Evolutionary conservation across 2,113 vertebrate genomes (phyloP).

Genomic region (Gorsachius goisagi): DNA sequence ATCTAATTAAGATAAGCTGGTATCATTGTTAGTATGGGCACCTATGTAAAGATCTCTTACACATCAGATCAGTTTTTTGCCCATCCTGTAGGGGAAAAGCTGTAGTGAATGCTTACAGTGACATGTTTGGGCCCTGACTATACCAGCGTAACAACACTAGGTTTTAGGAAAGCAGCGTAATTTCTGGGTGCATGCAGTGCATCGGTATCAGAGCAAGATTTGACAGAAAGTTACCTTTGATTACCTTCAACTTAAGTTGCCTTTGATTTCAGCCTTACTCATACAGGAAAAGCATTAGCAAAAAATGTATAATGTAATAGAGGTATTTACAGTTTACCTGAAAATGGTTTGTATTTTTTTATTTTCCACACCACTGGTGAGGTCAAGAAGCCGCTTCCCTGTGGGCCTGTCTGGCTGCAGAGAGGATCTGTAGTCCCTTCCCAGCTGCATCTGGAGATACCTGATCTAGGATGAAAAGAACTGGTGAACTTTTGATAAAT

Average conservation of each 20-base stretch:
- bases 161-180: not conserved
- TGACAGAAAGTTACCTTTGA: not conserved
- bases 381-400: slow-evolving; percentile 39
- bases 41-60: not conserved
- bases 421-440: slow-evolving; percentile 17
- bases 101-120: not conserved
- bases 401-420: slow-evolving; percentile 32
- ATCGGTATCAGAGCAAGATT: not conserved
- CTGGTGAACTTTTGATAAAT: slow-evolving; percentile 78
- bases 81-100: not conserved
- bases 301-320: not conserved
- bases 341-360: not conserved
- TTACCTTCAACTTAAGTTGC: not conserved
- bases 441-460: slow-evolving; percentile 69
- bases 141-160: not conserved
- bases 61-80: not conserved
- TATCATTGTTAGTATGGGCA: not conserved
- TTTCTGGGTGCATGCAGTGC: accelerated
- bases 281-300: not conserved
- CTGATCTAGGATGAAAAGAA: slow-evolving; percentile 83
- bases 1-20: not conserved
- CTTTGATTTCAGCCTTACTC: not conserved
- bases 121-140: not conserved
- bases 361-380: not conserved
- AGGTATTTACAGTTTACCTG: not conserved